These are phyloP conservation scores for Monopis laevigella DNA, from an alignment of 2,888 invertebrate genomes.

Conservation along the genomic window DNA sequence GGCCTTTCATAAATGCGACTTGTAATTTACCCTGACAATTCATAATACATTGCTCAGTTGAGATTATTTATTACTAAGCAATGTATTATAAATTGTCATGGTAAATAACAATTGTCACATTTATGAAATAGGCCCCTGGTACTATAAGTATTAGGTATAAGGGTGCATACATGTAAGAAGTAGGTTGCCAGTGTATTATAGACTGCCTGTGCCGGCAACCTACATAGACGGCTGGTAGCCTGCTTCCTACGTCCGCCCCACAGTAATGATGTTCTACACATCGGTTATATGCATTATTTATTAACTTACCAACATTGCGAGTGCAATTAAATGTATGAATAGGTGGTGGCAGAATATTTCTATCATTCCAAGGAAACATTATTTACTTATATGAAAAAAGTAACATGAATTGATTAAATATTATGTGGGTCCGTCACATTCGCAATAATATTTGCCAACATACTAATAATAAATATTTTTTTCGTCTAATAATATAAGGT, in stretches of 20 bases:
- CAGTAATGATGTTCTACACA: neutral
- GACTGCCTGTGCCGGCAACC: too few relatives aligned
- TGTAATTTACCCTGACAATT: too few relatives aligned
- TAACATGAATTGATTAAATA: neutral
- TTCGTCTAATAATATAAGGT: neutral
- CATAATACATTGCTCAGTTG: too few relatives aligned
- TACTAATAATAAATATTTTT: neutral
- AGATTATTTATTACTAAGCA: too few relatives aligned
- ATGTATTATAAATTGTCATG: too few relatives aligned
- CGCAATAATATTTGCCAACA: neutral
- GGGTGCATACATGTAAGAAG: too few relatives aligned
- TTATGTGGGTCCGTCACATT: neutral
- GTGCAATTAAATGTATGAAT: slow-evolving; percentile 34
- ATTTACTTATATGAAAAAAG: slow-evolving; percentile 20
- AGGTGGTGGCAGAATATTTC: slow-evolving; percentile 38
- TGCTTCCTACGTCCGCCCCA: neutral
- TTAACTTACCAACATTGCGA: slow-evolving; percentile 28
- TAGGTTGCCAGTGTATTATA: too few relatives aligned
- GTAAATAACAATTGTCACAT: too few relatives aligned
- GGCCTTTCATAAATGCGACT: too few relatives aligned
- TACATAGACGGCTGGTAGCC: too few relatives aligned
- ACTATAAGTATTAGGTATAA: too few relatives aligned
- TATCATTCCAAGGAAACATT: slow-evolving; percentile 48
- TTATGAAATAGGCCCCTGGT: too few relatives aligned
- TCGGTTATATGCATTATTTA: neutral